These are phyloP conservation scores for Pantelozetes paolii DNA, from an alignment of 2,888 invertebrate species.

Conservation along the genomic window DNA sequence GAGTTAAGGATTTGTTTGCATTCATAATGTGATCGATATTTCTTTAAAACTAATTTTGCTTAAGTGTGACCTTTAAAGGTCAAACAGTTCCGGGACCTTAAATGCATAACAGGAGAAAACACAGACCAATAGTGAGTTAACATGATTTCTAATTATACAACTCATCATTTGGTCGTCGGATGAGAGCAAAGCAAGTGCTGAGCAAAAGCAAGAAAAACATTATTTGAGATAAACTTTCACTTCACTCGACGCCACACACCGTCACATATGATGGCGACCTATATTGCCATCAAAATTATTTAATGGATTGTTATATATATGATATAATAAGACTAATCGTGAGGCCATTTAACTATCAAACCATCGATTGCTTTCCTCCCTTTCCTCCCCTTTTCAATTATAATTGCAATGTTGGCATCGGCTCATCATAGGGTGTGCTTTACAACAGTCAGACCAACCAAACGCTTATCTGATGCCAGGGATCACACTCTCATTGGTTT, in stretches of 20 bases:
- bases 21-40: slow-evolving; percentile 4
- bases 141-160: slow-evolving; percentile 25
- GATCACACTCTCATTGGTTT: slow-evolving; percentile 8
- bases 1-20: neutral
- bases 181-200: neutral
- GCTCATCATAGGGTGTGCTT: slow-evolving; percentile 16
- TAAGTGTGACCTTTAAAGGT: slow-evolving; percentile 25
- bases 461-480: neutral
- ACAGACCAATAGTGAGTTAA: slow-evolving; percentile 28
- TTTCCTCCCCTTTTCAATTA: slow-evolving; percentile 35
- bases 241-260: slow-evolving; percentile 32
- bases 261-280: slow-evolving; percentile 23
- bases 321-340: slow-evolving; percentile 14
- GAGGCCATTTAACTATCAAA: slow-evolving; percentile 37
- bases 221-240: slow-evolving; percentile 5
- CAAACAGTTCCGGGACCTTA: slow-evolving; percentile 35
- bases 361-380: slow-evolving; percentile 26
- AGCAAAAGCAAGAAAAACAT: neutral
- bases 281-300: slow-evolving; percentile 13
- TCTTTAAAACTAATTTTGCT: neutral
- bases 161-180: slow-evolving; percentile 16
- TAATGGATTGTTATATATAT: slow-evolving; percentile 12
- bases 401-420: slow-evolving; percentile 32
- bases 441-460: slow-evolving; percentile 11
- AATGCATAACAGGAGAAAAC: slow-evolving; percentile 30